Base-by-base conservation (phyloP, 2,888 invertebrate genomes). In the Aricia artaxerxes region DNA sequence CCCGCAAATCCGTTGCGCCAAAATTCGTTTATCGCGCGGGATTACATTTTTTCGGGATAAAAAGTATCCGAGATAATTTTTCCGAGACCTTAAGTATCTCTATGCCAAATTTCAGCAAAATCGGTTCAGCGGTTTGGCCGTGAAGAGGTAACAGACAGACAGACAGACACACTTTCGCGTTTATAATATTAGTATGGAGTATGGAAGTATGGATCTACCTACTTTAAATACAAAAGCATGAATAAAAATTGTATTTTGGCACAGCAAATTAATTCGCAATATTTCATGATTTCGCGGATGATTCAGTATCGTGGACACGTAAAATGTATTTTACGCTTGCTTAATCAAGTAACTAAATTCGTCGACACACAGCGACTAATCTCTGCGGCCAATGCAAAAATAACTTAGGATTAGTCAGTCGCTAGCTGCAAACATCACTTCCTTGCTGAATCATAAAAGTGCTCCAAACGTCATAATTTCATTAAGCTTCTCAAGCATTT, bases 361-460 rank as follows among this genome's bases (percentile, higher is more conserved):
- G 76, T 76, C 53, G 49, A 16, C 53, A 76, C 31, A 49, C 57
- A 24, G 76, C 76, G 76, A 57, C 53, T 76, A 76, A 76, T 57
- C 49, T 57, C 53, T 44, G 40, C 61, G 31, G 24, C 61, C 78
- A 73, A 73, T 35, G 85, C 89, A 87, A 85, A 88, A 89, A 89
- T 89, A 90, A 88, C 88, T 83, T 83, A 85, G 85, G 85, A 83
- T 90, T 90, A 90, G 89, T 90, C 89, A 90, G 76, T 76, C 75
- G 49, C 75, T 44, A 73, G 73, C 40, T 24, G 53, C 76, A 57
- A 53, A 57, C 24, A 57, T 13, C 57, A 35, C 35, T 76, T 76
- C 57, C 53, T 49, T 44, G 49, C 31, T 73, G 5, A 2, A 9
- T 6, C n/a, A 6, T 49, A 16, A 76, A 13, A 35, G 49, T 9